phyloP scores from a whole-genome alignment of 2,888 invertebrate species.

The Lymantria dispar region DNA sequence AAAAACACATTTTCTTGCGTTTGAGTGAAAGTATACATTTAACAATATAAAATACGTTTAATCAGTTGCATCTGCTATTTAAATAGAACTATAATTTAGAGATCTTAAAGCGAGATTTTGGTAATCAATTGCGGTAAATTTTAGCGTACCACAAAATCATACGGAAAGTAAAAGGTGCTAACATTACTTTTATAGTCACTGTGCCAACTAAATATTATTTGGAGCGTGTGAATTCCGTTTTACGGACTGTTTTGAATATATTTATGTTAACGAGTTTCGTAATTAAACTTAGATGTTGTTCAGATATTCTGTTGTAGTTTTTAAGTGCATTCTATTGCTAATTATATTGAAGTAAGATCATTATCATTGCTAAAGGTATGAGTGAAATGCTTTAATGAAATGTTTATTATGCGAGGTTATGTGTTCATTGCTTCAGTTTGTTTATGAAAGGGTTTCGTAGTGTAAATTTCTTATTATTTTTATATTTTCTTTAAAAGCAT shows the following conservation, averaged over 20 bases:
- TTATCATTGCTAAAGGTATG: neutral
- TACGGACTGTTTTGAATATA: slow-evolving; percentile 13
- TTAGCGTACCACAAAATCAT: slow-evolving; percentile 17
- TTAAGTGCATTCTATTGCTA: neutral
- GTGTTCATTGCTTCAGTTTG: neutral
- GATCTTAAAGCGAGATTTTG: slow-evolving; percentile 19
- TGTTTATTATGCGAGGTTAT: neutral
- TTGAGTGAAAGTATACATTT: neutral
- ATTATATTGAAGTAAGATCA: neutral
- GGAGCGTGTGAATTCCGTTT: slow-evolving; percentile 61
- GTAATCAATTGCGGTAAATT: slow-evolving; percentile 25
- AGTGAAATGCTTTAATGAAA: neutral
- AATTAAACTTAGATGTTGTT: slow-evolving; percentile 16
- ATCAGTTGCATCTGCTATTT: neutral
- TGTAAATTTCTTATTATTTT: too few relatives aligned
- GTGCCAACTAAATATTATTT: slow-evolving; percentile 36
- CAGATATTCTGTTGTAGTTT: neutral
- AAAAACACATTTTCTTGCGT: neutral
- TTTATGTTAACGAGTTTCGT: slow-evolving; percentile 25
- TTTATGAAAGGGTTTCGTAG: too few relatives aligned
- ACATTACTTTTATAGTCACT: slow-evolving; percentile 40
- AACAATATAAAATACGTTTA: neutral
- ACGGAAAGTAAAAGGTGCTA: slow-evolving; percentile 47
- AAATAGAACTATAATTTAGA: slow-evolving; percentile 6
- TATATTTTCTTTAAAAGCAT: too few relatives aligned